Conservation (phyloP, 2,888 invertebrate genomes). For the Ichneumon xanthorius region DNA sequence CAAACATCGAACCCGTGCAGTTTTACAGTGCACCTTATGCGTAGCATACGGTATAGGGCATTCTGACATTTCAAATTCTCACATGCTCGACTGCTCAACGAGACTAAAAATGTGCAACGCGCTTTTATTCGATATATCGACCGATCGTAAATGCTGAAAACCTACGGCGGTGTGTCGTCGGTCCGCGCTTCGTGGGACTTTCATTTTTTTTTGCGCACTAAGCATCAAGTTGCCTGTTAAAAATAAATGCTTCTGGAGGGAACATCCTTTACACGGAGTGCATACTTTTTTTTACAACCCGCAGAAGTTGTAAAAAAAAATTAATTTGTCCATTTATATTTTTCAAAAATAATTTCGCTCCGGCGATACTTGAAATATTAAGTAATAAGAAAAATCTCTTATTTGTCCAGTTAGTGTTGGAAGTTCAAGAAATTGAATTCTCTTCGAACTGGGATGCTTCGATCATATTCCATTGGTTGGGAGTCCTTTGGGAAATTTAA, state of each 20-base stretch:
- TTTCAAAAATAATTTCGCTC: neutral
- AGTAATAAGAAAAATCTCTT: neutral
- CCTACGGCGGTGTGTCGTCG: neutral
- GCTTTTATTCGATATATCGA: slow-evolving; percentile 51
- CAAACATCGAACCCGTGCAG: slow-evolving; percentile 9
- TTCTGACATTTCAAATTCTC: slow-evolving; percentile 56
- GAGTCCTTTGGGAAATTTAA: too few relatives aligned
- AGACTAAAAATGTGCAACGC: slow-evolving; percentile 45
- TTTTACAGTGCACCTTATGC: slow-evolving; percentile 7
- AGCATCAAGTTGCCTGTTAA: neutral
- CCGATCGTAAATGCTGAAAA: slow-evolving; percentile 1
- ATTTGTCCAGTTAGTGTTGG: too few relatives aligned
- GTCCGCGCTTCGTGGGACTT: neutral
- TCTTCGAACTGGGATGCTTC: too few relatives aligned
- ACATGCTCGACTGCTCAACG: slow-evolving; percentile 15
- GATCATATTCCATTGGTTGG: too few relatives aligned
- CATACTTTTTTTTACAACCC: too few relatives aligned
- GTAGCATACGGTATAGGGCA: slow-evolving; percentile 3
- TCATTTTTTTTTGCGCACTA: neutral
- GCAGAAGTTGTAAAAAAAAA: too few relatives aligned
- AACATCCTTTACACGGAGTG: neutral
- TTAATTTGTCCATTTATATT: neutral
- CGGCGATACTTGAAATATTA: neutral
- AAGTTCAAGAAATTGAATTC: too few relatives aligned
- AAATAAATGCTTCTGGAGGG: neutral